Evolutionary conservation across 2,113 vertebrate species (phyloP).

Genomic region (Xiphias gladius): DNA sequence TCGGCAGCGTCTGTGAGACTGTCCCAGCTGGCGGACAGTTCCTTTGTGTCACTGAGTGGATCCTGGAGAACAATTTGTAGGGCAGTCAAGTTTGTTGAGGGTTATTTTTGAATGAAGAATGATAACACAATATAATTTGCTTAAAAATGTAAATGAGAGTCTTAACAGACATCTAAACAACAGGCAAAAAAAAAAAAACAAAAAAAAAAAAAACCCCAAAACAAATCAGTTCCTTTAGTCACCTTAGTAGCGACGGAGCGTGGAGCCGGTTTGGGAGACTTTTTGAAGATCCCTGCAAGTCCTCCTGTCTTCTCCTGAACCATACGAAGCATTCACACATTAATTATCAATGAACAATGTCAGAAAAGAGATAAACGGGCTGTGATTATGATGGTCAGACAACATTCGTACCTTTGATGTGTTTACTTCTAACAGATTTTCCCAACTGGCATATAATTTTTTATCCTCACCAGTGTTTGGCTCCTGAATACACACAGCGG

Average conservation of each 20-base stretch:
- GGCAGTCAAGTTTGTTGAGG: background rate
- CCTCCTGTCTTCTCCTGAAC: conserved; percentile 71
- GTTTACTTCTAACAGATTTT: conserved; percentile 56
- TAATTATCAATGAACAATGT: background rate
- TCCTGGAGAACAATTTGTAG: conserved; percentile 54
- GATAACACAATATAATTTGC: background rate
- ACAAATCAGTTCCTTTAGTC: background rate
- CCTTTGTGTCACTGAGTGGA: conserved; percentile 59
- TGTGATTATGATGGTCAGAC: background rate
- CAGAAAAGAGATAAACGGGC: background rate
- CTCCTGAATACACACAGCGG: conserved; percentile 39
- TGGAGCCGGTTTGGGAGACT: conserved; percentile 64
- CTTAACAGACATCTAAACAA: background rate
- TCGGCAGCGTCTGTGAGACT: conserved; percentile 42
- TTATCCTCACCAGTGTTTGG: background rate
- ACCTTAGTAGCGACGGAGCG: conserved; percentile 39
- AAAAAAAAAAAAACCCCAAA: background rate
- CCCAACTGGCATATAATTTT: conserved; percentile 40
- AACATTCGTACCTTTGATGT: conserved; percentile 49
- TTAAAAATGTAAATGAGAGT: background rate
- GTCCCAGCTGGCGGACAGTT: conserved; percentile 58
- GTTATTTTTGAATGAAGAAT: background rate
- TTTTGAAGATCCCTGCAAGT: conserved; percentile 67
- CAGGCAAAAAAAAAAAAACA: background rate
- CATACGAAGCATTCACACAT: conserved; percentile 33